phyloP scores from a whole-genome alignment of 1,140 invertebrate species.

The Choristoneura fumiferana region DNA sequence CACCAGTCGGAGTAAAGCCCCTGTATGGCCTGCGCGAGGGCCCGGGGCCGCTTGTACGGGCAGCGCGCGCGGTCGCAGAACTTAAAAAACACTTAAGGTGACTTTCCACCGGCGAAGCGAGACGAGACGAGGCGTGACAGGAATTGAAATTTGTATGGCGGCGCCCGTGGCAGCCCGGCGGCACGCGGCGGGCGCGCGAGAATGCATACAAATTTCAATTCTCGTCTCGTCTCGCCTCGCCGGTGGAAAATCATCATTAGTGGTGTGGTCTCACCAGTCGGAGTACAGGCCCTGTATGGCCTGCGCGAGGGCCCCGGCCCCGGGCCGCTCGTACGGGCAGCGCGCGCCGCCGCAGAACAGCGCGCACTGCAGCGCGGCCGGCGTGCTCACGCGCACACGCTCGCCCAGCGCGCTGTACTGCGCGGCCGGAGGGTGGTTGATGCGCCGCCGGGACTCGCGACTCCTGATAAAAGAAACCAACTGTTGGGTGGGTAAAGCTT shows the following conservation, averaged over 20 bases:
- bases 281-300: slow-evolving; percentile 90
- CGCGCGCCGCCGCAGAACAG: slow-evolving; percentile 90
- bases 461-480: slow-evolving; percentile 35
- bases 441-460: slow-evolving; percentile 50
- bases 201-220: too few species aligned
- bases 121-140: too few species aligned
- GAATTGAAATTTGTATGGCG: too few species aligned
- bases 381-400: slow-evolving; percentile 72
- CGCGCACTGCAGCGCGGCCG: slow-evolving; percentile 85
- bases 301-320: slow-evolving; percentile 83
- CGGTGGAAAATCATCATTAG: too few species aligned
- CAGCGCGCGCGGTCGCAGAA: slow-evolving; percentile 91
- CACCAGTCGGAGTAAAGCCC: slow-evolving; percentile 92
- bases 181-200: too few species aligned
- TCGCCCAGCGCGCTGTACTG: slow-evolving; percentile 65
- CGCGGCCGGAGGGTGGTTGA: slow-evolving; percentile 56
- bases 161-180: too few species aligned
- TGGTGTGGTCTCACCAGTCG: slow-evolving; percentile 91
- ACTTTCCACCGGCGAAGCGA: too few species aligned
- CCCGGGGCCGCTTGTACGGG: slow-evolving; percentile 87
- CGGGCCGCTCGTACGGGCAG: slow-evolving; percentile 89
- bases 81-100: too few species aligned
- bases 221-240: too few species aligned
- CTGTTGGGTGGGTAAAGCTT: not conserved
- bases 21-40: slow-evolving; percentile 86